These are phyloP conservation scores for Blastobasis adustella DNA, from an alignment of 2,888 invertebrate species.

Conservation along the genomic window DNA sequence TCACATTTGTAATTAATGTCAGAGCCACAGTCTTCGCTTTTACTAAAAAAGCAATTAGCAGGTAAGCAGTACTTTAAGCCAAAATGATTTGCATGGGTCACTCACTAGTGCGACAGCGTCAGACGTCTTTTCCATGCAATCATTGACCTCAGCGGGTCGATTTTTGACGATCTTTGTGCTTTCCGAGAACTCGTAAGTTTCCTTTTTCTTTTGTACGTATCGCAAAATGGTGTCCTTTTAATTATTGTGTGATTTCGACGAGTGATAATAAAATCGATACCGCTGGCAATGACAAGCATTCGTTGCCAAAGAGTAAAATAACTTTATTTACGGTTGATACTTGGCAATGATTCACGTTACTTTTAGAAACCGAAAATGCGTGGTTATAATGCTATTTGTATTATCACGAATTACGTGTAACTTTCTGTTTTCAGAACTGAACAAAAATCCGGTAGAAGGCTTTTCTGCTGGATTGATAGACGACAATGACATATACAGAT, in stretches of 20 bases:
- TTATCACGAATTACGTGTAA: background rate
- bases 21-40: slow-evolving; percentile 95
- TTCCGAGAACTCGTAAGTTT: slow-evolving; percentile 18
- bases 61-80: slow-evolving; percentile 75
- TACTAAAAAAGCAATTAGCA: slow-evolving; percentile 96
- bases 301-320: slow-evolving; percentile 37
- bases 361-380: slow-evolving; percentile 15
- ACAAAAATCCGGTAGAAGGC: slow-evolving; percentile 99
- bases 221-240: slow-evolving; percentile 16
- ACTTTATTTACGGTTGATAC: slow-evolving; percentile 36
- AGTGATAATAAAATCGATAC: slow-evolving; percentile 61
- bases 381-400: background rate
- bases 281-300: slow-evolving; percentile 50
- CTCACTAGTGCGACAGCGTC: slow-evolving; percentile 40
- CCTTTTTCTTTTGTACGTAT: slow-evolving; percentile 13
- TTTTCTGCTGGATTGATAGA: slow-evolving; percentile 99
- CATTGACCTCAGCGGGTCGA: slow-evolving; percentile 70
- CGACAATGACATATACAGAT: slow-evolving; percentile 99
- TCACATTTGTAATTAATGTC: slow-evolving; percentile 92
- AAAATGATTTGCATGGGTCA: slow-evolving; percentile 20
- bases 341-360: slow-evolving; percentile 38
- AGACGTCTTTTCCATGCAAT: slow-evolving; percentile 55
- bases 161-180: slow-evolving; percentile 52
- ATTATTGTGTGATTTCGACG: slow-evolving; percentile 14
- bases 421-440: slow-evolving; percentile 86